Base-by-base conservation (phyloP, 2,113 vertebrate genomes). In the Saguinus imperator region DNA sequence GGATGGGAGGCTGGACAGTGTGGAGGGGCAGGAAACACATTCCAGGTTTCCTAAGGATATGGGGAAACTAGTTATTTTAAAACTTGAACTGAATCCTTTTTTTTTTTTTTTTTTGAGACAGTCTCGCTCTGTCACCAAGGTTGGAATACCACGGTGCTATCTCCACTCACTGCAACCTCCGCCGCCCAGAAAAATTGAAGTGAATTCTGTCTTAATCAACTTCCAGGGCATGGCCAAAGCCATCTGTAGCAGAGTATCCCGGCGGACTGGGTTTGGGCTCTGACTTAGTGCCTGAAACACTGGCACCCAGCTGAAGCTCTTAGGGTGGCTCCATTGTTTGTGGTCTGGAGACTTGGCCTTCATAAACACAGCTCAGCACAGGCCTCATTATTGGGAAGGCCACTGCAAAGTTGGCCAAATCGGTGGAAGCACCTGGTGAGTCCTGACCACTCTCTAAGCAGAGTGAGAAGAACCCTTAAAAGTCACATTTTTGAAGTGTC, bases 321-420 rank as follows among this genome's bases (percentile, higher is more conserved):
- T n/a, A 9, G 1, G 0, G 52, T 2, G 0, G 68, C 21, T 27
- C 55, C 8, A 1, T 2, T 12, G 8, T 43, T 21, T 52, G 45
- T 23, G 37, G 45, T 48, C 79, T 66, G 70, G 52, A 91, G 52
- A 37, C 11, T 1, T 14, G 32, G 48, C 35, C 35, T 86, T 64
- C 17, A 64, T 50, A 3, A 91, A 21, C 40, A n/a, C 7, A 64
- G 70, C 6, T 43, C 25, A 3, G 70, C 18, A 1, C 48, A 72
- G 52, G 6, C 6, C 3, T 37, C 37, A 5, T 45, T 18, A n/a
- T 75, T 21, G 12, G 45, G 6, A 18, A 57, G 89, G n/a, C 8
- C 16, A 7, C 92, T 40, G 86, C 58, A 43, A 64, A 37, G 55
- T 21, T 18, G n/a, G 57, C 57, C 16, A 4, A 8, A 27, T 52